Percentiles rank a stretch among this genome's conserved stretches.
phyloP scores from a whole-genome alignment of 1,140 invertebrate genomes.

The Cyclina sinensis region DNA sequence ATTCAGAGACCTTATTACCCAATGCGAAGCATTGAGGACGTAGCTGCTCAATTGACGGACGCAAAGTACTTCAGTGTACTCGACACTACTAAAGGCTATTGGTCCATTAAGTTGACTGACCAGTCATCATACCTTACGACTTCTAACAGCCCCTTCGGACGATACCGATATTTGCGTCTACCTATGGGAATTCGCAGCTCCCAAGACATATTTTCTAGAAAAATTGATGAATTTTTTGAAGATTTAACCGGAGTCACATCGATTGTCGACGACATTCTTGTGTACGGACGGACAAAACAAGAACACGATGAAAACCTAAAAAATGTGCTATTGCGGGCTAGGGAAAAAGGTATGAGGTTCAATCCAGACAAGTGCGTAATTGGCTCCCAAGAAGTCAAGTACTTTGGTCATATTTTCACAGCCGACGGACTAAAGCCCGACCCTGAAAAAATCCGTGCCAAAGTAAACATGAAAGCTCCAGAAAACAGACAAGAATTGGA shows the following conservation, averaged over 20 bases:
- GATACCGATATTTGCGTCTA: slow-evolving; percentile 68
- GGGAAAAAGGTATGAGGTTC: slow-evolving; percentile 72
- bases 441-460: slow-evolving; percentile 85
- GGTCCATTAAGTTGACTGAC: slow-evolving; percentile 59
- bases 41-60: background rate
- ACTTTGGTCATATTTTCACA: slow-evolving; percentile 42
- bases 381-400: background rate
- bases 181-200: slow-evolving; percentile 69
- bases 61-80: slow-evolving; percentile 28
- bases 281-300: slow-evolving; percentile 59
- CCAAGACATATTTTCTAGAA: slow-evolving; percentile 86
- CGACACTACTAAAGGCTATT: slow-evolving; percentile 36
- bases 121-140: slow-evolving; percentile 31
- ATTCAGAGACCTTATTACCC: slow-evolving; percentile 55
- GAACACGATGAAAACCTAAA: slow-evolving; percentile 69
- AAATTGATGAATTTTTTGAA: slow-evolving; percentile 80
- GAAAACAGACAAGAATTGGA: slow-evolving; percentile 81
- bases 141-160: slow-evolving; percentile 65
- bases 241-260: slow-evolving; percentile 57
- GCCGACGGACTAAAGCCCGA: slow-evolving; percentile 81
- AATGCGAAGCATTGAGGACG: slow-evolving; percentile 60
- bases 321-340: slow-evolving; percentile 83
- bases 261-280: slow-evolving; percentile 68
- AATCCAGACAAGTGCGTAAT: slow-evolving; percentile 29
- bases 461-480: slow-evolving; percentile 84